Percentiles rank a stretch among this genome's conserved stretches.
Evolutionary conservation across 2,888 invertebrate species (phyloP).

Genomic region (Pyrrhosoma nymphula): DNA sequence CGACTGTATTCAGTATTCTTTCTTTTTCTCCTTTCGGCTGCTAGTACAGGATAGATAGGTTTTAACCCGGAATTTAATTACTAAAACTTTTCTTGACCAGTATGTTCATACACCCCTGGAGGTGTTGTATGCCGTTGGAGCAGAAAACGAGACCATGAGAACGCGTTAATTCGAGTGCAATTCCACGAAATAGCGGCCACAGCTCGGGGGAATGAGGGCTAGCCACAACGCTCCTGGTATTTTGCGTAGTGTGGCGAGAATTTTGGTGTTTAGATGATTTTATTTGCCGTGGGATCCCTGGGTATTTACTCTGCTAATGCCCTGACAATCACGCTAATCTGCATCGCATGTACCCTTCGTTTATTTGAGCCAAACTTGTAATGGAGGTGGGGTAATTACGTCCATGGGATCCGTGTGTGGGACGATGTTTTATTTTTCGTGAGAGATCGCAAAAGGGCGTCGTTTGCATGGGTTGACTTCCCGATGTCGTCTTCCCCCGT

Average conservation of each 20-base stretch:
- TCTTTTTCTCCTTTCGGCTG: background rate
- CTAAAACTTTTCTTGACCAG: too few species aligned
- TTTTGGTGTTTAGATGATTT: background rate
- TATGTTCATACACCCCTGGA: too few species aligned
- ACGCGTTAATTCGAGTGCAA: background rate
- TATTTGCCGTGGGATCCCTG: background rate
- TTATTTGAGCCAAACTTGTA: background rate
- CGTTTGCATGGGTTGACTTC: background rate
- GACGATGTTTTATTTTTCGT: background rate
- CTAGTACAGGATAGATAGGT: too few species aligned
- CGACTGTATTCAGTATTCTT: background rate
- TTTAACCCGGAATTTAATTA: too few species aligned
- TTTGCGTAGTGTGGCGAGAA: background rate
- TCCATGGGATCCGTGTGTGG: background rate
- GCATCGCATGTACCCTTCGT: background rate
- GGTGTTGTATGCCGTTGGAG: too few species aligned
- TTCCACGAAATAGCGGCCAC: background rate
- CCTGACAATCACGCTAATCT: background rate
- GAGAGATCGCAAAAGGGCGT: background rate
- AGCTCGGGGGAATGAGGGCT: background rate
- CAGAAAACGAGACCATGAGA: background rate
- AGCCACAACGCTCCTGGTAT: background rate
- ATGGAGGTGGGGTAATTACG: background rate
- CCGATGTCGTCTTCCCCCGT: background rate
- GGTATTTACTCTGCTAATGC: background rate